Percentiles rank a stretch among this genome's conserved stretches.
phyloP scores from a whole-genome alignment of 2,888 invertebrate species.

The Eupelmus urozonus region DNA sequence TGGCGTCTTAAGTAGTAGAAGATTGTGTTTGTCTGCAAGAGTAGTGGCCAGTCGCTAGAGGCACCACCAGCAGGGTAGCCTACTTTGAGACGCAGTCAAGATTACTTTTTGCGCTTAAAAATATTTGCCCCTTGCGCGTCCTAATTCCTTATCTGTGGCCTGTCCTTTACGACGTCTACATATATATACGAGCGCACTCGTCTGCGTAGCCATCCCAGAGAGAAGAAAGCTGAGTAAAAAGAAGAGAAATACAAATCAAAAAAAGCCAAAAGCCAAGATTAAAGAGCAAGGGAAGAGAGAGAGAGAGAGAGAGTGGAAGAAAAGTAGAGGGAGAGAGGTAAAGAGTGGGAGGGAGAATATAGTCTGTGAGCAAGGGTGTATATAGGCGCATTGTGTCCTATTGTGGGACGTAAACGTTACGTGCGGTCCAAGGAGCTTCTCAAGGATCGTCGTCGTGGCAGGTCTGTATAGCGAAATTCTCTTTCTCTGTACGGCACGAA shows the following conservation, averaged over 20 bases:
- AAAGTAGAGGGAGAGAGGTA: background rate
- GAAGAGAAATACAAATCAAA: no score
- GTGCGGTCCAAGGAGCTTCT: slow-evolving; percentile 37
- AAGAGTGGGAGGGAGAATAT: background rate
- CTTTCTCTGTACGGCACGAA: no score
- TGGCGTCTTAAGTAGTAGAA: slow-evolving; percentile 15
- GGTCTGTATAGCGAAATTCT: slow-evolving; percentile 9
- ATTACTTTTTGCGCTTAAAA: no score
- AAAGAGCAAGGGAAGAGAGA: no score
- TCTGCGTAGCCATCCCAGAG: background rate
- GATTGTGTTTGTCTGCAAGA: no score
- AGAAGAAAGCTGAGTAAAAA: background rate
- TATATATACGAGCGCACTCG: no score
- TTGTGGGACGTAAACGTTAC: slow-evolving; percentile 41
- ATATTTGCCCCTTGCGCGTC: no score
- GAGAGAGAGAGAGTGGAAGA: no score
- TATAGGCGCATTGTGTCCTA: slow-evolving; percentile 6
- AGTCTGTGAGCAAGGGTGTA: no score
- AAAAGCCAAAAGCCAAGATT: background rate
- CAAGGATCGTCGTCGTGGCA: slow-evolving; percentile 2
- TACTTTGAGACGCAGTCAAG: background rate
- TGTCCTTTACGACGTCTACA: background rate
- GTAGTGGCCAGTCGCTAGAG: no score
- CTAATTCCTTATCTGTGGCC: no score
- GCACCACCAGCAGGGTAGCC: no score